phyloP scores from a whole-genome alignment of 2,888 invertebrate species.

The Mythimna impura region DNA sequence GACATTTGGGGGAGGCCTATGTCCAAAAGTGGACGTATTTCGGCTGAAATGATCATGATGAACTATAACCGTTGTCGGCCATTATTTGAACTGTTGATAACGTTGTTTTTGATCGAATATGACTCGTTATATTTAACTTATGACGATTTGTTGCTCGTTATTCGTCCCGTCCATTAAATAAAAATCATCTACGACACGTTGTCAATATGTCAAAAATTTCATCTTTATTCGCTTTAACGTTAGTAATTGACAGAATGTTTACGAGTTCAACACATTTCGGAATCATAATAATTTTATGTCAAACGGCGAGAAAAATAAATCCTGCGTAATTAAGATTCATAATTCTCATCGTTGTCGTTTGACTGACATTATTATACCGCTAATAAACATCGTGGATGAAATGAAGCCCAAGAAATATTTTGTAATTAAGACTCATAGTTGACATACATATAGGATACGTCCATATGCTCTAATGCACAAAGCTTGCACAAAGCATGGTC shows the following conservation, averaged over 20 bases:
- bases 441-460: too few relatives aligned
- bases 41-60: background rate
- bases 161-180: background rate
- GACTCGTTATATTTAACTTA: background rate
- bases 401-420: background rate
- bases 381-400: too few relatives aligned
- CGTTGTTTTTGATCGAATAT: background rate
- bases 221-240: background rate
- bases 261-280: background rate
- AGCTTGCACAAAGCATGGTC: too few relatives aligned
- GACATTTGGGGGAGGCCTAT: too few relatives aligned
- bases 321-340: background rate
- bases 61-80: background rate
- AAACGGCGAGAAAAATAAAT: background rate
- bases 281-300: constrained; percentile 1
- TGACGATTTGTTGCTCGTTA: background rate
- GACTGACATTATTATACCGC: too few relatives aligned
- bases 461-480: too few relatives aligned
- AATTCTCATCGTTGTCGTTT: background rate
- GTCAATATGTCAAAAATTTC: background rate
- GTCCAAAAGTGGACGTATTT: too few relatives aligned
- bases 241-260: background rate
- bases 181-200: background rate
- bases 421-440: background rate
- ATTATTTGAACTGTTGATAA: background rate